A percentile compares a stretch with the other conserved stretches of the same genome.
Conservation (phyloP, 2,113 vertebrate species). For the Myrmecophaga tridactyla region DNA sequence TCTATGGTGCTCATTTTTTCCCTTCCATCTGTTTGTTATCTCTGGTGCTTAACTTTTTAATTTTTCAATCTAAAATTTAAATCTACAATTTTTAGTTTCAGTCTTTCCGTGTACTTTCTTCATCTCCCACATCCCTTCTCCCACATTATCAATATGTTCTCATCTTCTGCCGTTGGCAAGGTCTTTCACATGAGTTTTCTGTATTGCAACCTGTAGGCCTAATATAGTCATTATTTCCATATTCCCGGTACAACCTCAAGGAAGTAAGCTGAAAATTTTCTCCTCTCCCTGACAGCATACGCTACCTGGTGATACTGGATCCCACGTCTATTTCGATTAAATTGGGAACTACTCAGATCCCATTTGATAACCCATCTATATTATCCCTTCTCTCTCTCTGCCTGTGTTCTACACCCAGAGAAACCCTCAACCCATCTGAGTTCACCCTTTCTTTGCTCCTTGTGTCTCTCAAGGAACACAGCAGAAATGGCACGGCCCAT, state of each 20-base stretch:
- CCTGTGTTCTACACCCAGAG: background rate
- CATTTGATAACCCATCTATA: background rate
- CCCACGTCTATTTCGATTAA: background rate
- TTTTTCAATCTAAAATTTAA: slow-evolving; percentile 9
- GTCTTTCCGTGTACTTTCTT: background rate
- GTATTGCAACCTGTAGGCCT: background rate
- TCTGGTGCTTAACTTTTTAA: background rate
- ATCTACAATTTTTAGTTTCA: background rate
- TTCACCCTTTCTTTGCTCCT: background rate
- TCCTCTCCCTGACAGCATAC: background rate
- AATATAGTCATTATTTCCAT: background rate
- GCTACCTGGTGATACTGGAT: background rate
- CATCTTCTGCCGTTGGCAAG: background rate
- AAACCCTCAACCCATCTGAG: background rate
- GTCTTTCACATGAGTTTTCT: background rate
- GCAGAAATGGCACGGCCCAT: background rate
- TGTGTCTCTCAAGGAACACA: background rate
- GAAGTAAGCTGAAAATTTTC: background rate
- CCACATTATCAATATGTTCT: background rate
- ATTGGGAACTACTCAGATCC: background rate
- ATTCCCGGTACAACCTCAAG: background rate
- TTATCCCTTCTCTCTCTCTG: background rate
- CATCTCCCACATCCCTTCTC: background rate
- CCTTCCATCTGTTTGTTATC: background rate
- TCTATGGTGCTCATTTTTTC: background rate